Base-by-base conservation (phyloP, 2,113 vertebrate species). In the Speoplatyrhinus poulsoni region DNA sequence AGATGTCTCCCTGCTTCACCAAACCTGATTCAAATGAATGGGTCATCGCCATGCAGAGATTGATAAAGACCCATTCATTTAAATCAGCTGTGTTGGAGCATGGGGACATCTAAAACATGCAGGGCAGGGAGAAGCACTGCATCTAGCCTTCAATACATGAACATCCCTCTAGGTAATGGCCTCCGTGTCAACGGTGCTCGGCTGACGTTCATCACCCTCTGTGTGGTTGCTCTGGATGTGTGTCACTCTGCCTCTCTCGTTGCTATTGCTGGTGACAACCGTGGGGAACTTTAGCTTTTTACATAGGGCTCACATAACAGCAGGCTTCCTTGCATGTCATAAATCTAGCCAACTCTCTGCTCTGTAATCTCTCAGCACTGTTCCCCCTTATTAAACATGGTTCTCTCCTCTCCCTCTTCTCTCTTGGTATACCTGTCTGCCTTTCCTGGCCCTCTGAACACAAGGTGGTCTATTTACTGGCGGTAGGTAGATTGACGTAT, bases 361-460 rank as follows among this genome's bases (percentile, higher is more conserved):
- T 71, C 58, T 74, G 9, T 54, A 46, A 46, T 54, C 64, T 65
- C 67, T 15, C 58, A 53, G 64, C 26, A 46, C 17, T 66, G 32
- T 41, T 36, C 6, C 16, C 52, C 47, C 65, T 15, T 48, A 17
- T 15, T 48, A 17, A 65, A 8, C 55, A 50, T 52, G 56, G 26
- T 13, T 41, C 62, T 55, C 15, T 41, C 63, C 41, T 17, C 7
- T 52, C 62, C 62, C 53, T 16, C 36, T 6, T 41, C 68, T 67
- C 32, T 54, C 67, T 60, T 69, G 48, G 68, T 81, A 67, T 19
- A 19, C 72, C 64, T 79, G n/a, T 81, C 61, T 71, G 68, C 56
- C 70, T 75, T 76, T 69, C 72, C 36, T 46, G 47, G 62, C n/a
- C 49, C 61, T 80, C 78, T 79, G 69, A 80, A 70, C 75, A 74